Evolutionary conservation across 2,888 invertebrate species (phyloP).

Genomic region (Macaria liturata): DNA sequence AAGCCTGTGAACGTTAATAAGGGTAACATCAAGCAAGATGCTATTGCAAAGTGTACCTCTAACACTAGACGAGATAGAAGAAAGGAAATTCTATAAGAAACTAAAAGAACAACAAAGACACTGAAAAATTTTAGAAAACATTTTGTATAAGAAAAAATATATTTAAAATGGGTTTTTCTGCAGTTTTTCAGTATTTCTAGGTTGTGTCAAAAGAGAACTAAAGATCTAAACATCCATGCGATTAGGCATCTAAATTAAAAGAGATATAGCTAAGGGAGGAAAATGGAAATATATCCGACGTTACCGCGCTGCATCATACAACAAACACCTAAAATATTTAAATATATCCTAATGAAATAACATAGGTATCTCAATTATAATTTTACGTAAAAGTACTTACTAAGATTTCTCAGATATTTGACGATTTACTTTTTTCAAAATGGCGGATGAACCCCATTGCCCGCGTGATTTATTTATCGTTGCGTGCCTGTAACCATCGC

Average conservation of each 20-base stretch:
- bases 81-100: constrained; percentile 29
- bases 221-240: constrained; percentile 45
- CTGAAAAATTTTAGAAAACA: background rate
- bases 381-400: background rate
- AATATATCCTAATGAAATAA: background rate
- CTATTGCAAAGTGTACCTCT: constrained; percentile 31
- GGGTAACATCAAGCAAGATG: constrained; percentile 44
- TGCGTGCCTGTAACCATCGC: constrained; percentile 26
- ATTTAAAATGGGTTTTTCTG: constrained; percentile 1
- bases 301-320: constrained; percentile 15
- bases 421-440: constrained; percentile 15
- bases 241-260: constrained; percentile 37
- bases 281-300: constrained; percentile 25
- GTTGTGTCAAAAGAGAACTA: constrained; percentile 6
- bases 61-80: constrained; percentile 32
- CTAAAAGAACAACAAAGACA: constrained; percentile 5
- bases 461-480: constrained; percentile 27
- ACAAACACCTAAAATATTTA: constrained; percentile 15
- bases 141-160: constrained; percentile 8
- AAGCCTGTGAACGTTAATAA: constrained; percentile 67
- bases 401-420: constrained; percentile 11
- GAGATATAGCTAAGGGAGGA: constrained; percentile 27
- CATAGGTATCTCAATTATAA: background rate
- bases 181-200: background rate
- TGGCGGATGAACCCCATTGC: constrained; percentile 24